Evolutionary conservation across 2,113 vertebrate genomes (phyloP).

Genomic region (Erpornis zantholeuca): DNA sequence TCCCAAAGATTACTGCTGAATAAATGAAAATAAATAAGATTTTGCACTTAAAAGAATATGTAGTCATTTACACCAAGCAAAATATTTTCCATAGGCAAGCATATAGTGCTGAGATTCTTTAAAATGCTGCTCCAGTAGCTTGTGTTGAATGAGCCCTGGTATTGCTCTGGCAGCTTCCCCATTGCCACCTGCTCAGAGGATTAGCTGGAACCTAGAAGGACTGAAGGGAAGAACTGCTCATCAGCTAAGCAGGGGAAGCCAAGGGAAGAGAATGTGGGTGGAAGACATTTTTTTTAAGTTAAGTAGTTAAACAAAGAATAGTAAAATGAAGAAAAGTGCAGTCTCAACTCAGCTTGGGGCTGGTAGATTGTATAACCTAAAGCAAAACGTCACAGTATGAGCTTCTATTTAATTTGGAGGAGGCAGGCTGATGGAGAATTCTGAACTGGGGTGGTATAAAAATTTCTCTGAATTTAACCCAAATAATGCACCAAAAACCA

Average conservation of each 20-base stretch:
- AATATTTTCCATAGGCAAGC: neutral
- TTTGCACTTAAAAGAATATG: neutral
- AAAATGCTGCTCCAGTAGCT: neutral
- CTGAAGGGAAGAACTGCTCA: neutral
- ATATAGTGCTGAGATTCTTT: neutral
- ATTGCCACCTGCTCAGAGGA: neutral
- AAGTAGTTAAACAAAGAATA: neutral
- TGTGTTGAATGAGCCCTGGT: neutral
- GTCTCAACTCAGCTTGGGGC: neutral
- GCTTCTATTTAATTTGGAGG: neutral
- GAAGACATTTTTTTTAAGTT: neutral
- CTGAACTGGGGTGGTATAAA: neutral
- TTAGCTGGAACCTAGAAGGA: neutral
- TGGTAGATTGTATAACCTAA: neutral
- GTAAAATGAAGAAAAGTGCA: neutral
- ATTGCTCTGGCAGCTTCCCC: neutral
- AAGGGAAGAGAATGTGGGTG: neutral
- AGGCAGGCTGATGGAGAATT: neutral
- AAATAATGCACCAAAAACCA: neutral
- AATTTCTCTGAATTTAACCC: neutral
- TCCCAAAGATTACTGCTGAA: neutral
- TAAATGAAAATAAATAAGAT: neutral
- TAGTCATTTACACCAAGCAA: neutral
- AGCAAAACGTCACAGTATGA: neutral
- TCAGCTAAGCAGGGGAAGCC: neutral